A percentile compares a stretch with the other conserved stretches of the same genome.
Conservation (phyloP, 2,113 vertebrate genomes). For the Epinephelus lanceolatus region DNA sequence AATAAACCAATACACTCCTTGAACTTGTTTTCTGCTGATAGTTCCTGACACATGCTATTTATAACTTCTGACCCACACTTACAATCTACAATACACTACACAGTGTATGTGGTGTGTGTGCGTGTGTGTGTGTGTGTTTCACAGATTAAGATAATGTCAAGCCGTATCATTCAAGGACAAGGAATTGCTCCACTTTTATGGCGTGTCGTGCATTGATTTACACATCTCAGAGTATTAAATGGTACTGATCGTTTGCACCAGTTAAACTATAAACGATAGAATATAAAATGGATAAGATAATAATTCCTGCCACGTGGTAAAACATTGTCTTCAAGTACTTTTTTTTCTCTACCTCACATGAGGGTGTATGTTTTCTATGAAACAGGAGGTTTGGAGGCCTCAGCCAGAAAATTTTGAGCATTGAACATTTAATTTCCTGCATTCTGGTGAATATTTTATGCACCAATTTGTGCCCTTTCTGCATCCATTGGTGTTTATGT, state of each 20-base stretch:
- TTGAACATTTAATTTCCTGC: too few relatives aligned
- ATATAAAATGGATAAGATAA: not conserved
- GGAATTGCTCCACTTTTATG: not conserved
- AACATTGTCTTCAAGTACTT: not conserved
- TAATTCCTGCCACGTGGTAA: not conserved
- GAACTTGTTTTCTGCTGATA: not conserved
- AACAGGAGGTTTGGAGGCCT: too few relatives aligned
- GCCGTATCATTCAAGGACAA: not conserved
- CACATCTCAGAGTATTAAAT: not conserved
- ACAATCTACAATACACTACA: not conserved
- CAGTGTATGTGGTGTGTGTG: too few relatives aligned
- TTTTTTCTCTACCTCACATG: not conserved
- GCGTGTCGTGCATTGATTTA: not conserved
- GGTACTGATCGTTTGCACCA: not conserved
- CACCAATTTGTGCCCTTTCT: too few relatives aligned
- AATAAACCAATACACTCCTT: not conserved
- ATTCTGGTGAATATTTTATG: too few relatives aligned
- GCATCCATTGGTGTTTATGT: too few relatives aligned
- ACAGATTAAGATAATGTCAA: slow-evolving; percentile 19
- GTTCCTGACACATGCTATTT: slow-evolving; percentile 8
- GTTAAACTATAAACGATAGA: not conserved
- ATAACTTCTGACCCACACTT: slow-evolving; percentile 24
- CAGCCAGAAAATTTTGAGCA: too few relatives aligned
- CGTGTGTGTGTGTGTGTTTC: not conserved
- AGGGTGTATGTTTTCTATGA: too few relatives aligned